Percentiles rank a stretch among this genome's conserved stretches.
Conservation (phyloP, 2,888 invertebrate species). For the Linnaemya tessellans region DNA sequence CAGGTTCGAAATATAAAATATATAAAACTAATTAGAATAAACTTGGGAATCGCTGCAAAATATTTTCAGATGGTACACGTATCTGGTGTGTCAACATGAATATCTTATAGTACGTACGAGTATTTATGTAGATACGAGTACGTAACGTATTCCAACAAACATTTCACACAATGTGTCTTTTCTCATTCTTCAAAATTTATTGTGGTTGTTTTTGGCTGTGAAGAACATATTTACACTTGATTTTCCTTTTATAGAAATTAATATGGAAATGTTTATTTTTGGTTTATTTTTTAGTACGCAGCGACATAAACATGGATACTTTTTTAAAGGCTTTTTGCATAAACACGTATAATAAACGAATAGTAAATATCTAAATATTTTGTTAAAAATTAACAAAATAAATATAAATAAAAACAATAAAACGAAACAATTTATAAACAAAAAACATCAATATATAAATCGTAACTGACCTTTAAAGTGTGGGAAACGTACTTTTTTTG, state of each 20-base stretch:
- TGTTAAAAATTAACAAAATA: background rate
- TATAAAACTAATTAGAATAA: background rate
- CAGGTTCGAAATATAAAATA: background rate
- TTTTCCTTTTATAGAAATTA: slow-evolving; percentile 65
- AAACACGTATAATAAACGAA: background rate
- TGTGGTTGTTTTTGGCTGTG: slow-evolving; percentile 39
- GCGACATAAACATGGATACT: background rate
- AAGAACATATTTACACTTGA: slow-evolving; percentile 58
- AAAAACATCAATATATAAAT: slow-evolving; percentile 21
- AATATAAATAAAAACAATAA: background rate
- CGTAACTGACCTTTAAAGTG: slow-evolving; percentile 59
- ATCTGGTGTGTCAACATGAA: slow-evolving; percentile 16
- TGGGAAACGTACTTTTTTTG: slow-evolving; percentile 4
- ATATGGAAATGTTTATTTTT: slow-evolving; percentile 45
- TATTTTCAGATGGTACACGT: background rate
- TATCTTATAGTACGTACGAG: background rate
- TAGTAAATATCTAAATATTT: background rate
- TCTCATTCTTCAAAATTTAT: slow-evolving; percentile 19
- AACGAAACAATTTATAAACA: slow-evolving; percentile 21
- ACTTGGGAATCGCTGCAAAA: slow-evolving; percentile 13
- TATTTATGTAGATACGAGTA: background rate
- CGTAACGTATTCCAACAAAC: background rate
- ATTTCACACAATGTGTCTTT: slow-evolving; percentile 10
- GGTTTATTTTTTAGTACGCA: slow-evolving; percentile 37
- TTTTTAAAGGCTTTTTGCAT: slow-evolving; percentile 26